These are phyloP conservation scores for Sebastes miniatus DNA, from an alignment of 2,797 vertebrate genomes.

Conservation along the genomic window DNA sequence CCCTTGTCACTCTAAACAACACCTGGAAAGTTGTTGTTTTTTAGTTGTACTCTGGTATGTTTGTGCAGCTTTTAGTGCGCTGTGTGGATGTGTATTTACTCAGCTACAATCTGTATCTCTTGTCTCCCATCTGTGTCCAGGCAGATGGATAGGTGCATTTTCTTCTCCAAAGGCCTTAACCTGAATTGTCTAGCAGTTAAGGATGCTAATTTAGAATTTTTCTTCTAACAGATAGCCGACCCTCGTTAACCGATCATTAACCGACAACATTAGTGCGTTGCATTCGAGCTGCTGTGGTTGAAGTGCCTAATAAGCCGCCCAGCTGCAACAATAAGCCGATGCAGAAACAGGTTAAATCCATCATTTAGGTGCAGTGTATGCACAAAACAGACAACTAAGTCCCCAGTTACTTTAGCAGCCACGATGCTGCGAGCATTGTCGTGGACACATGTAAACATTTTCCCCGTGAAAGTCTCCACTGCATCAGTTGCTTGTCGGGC, in stretches of 20 bases:
- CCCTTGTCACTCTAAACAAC: neutral
- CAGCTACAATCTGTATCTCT: neutral
- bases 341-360: no score
- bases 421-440: no score
- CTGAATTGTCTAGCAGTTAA: neutral
- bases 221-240: neutral
- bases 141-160: slow-evolving; percentile 14
- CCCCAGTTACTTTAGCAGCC: no score
- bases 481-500: neutral
- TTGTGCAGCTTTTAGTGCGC: neutral
- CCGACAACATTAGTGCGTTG: neutral
- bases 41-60: neutral
- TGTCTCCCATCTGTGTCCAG: slow-evolving; percentile 19
- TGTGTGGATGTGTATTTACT: neutral
- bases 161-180: slow-evolving; percentile 1
- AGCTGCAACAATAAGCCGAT: no score
- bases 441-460: neutral
- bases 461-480: neutral
- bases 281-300: neutral
- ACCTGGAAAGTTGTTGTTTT: neutral
- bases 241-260: neutral
- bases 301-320: neutral
- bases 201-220: neutral
- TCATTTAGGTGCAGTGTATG: no score
- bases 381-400: no score